These are phyloP conservation scores for Clepsis dumicolana DNA, from an alignment of 2,888 invertebrate species.

Conservation along the genomic window DNA sequence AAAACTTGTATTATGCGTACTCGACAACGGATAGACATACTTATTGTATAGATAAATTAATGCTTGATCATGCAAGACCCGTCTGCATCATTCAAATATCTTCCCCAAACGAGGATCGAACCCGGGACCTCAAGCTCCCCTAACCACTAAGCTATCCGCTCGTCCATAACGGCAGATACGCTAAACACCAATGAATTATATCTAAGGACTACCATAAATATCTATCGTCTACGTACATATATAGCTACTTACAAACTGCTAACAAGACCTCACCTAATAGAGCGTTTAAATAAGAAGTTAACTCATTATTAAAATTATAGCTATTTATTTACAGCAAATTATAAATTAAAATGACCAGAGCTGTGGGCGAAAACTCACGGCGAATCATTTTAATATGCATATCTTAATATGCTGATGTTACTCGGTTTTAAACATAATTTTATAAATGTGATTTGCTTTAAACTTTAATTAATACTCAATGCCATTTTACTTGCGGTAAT, in stretches of 20 bases:
- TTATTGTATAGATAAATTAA: no score
- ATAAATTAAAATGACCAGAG: constrained; percentile 48
- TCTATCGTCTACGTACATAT: constrained; percentile 46
- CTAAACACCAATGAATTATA: not conserved
- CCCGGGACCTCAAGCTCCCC: no score
- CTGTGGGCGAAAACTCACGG: constrained; percentile 65
- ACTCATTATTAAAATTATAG: constrained; percentile 48
- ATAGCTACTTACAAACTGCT: constrained; percentile 59
- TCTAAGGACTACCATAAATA: constrained; percentile 22
- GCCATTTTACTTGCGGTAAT: not conserved
- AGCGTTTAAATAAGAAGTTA: constrained; percentile 43
- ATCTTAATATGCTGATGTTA: not conserved
- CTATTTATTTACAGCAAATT: constrained; percentile 51
- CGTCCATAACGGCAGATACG: no score
- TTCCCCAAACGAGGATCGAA: no score
- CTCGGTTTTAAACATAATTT: not conserved
- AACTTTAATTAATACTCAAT: not conserved
- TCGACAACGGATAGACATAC: no score
- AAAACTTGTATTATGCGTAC: no score
- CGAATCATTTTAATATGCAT: constrained; percentile 25
- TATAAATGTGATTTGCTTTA: not conserved
- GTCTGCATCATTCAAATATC: no score
- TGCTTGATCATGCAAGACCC: no score
- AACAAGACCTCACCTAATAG: constrained; percentile 59
- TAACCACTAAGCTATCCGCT: no score